Base-by-base conservation (phyloP, 1,140 invertebrate species). In the Bicyclus anynana region DNA sequence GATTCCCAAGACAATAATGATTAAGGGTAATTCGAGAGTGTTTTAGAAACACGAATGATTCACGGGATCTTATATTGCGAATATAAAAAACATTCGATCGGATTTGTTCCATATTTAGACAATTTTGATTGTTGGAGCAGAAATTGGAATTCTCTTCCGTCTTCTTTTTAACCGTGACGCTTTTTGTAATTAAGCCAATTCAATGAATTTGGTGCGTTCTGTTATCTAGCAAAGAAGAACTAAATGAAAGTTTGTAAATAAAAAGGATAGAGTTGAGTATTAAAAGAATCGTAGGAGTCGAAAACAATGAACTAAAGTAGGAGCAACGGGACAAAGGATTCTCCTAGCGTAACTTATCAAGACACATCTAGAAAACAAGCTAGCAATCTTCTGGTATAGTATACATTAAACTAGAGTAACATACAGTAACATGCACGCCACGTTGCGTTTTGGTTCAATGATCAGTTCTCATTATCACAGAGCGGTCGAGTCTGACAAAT, bases 371-470 rank as follows among this genome's bases (percentile, higher is more conserved):
- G 69, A 74, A 80, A 84, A 79, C 78, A 88, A 88, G 85, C 85
- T 84, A 78, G 80, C 82, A 87, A 77, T 79, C 69, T 74, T 72
- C 40, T 72, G 69, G 55, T 77, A 74, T 72, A 78, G 67, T 64
- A 70, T 76, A 82, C 78, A 84, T 77, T 80, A 79, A 81, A 72
- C 80, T 87, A 83, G 69, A 68, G 73, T 84, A 78, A 84, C 80
- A 86, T 86, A 84, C 81, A 84, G 62, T 72, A 77, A 84, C 84
- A 88, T 87, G 84, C 84, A 86, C 76, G 80, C 75, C 77, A 77
- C 75, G 75, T 87, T 87, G 83, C 69, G 79, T 84, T 84, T 77
- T 87, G 84, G 84, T 86, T 86, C 84, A 84, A 87, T 84, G 82
- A 77, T 74, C 59, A 84, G 80, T 65, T 67, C 65, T 62, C 67